Percentiles rank a stretch among this genome's conserved stretches.
Conservation (phyloP, 2,888 invertebrate genomes). For the Cerastoderma edule region DNA sequence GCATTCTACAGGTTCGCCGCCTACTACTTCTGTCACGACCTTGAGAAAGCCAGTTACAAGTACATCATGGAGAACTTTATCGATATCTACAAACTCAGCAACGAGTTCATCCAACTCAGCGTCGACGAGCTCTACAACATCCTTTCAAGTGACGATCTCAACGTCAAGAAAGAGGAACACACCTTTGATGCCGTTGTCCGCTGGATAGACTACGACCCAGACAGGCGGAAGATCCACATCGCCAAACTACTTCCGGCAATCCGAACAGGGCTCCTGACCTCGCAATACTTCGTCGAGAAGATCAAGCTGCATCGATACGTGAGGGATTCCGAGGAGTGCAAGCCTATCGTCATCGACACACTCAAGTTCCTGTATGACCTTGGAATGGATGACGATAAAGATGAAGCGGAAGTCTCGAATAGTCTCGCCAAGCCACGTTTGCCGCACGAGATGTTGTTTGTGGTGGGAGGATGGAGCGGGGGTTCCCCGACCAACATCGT, state of each 20-base stretch:
- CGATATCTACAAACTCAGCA: conserved; percentile 72
- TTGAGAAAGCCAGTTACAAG: conserved; percentile 89
- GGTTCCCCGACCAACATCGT: conserved; percentile 90
- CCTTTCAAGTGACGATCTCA: conserved; percentile 80
- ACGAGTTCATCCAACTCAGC: conserved; percentile 85
- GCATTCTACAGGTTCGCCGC: conserved; percentile 94
- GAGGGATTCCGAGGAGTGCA: conserved; percentile 89
- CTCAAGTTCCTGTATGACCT: conserved; percentile 95
- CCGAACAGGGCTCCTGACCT: conserved; percentile 88
- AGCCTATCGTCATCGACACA: conserved; percentile 95
- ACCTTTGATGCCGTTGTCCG: conserved; percentile 86
- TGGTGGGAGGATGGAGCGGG: conserved; percentile 87
- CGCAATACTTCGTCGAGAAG: conserved; percentile 94
- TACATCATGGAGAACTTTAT: conserved; percentile 87
- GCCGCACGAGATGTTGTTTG: conserved; percentile 85
- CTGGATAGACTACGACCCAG: conserved; percentile 93
- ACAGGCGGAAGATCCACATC: conserved; percentile 89
- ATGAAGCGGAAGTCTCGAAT: conserved; percentile 85
- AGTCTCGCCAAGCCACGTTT: conserved; percentile 89
- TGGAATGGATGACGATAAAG: conserved; percentile 92
- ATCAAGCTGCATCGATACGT: conserved; percentile 93
- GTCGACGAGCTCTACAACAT: conserved; percentile 73
- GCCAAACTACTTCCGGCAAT: conserved; percentile 85
- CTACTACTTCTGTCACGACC: conserved; percentile 89
- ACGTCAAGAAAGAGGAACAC: conserved; percentile 81